phyloP scores from a whole-genome alignment of 1,140 invertebrate species.

The Amyelois transitella region DNA sequence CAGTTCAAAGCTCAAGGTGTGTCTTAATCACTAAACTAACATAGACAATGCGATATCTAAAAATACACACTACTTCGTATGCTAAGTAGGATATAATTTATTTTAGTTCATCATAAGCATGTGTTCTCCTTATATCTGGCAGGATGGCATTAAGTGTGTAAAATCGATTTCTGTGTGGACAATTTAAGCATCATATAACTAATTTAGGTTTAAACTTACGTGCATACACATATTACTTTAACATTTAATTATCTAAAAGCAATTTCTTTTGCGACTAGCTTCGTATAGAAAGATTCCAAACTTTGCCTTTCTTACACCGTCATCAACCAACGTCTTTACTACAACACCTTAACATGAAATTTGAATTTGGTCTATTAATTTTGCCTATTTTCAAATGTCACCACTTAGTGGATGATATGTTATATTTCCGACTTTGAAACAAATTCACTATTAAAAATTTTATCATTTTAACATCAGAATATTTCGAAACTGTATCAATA shows the following conservation, averaged over 20 bases:
- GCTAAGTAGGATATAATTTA: conserved; percentile 68
- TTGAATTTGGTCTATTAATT: conserved; percentile 39
- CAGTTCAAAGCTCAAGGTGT: conserved; percentile 69
- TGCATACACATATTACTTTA: conserved; percentile 63
- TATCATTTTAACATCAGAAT: conserved; percentile 49
- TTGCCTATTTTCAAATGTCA: conserved; percentile 46
- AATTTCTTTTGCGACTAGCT: conserved; percentile 64
- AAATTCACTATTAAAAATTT: conserved; percentile 70
- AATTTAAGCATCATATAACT: conserved; percentile 67
- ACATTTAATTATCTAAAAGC: conserved; percentile 69
- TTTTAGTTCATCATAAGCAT: conserved; percentile 71
- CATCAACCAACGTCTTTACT: conserved; percentile 11
- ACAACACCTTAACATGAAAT: conserved; percentile 6
- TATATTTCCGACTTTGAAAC: conserved; percentile 42
- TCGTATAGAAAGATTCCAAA: conserved; percentile 72
- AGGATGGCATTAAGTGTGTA: conserved; percentile 70
- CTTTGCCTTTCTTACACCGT: conserved; percentile 24
- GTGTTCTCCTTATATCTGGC: conserved; percentile 66
- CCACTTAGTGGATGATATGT: conserved; percentile 71
- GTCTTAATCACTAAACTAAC: conserved; percentile 66
- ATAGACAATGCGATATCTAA: conserved; percentile 72
- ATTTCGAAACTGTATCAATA: conserved; percentile 51
- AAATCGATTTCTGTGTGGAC: conserved; percentile 71
- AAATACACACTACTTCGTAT: conserved; percentile 70
- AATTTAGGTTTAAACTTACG: conserved; percentile 58